phyloP scores from a whole-genome alignment of 2,888 invertebrate genomes.

The Iphiclides podalirius region DNA sequence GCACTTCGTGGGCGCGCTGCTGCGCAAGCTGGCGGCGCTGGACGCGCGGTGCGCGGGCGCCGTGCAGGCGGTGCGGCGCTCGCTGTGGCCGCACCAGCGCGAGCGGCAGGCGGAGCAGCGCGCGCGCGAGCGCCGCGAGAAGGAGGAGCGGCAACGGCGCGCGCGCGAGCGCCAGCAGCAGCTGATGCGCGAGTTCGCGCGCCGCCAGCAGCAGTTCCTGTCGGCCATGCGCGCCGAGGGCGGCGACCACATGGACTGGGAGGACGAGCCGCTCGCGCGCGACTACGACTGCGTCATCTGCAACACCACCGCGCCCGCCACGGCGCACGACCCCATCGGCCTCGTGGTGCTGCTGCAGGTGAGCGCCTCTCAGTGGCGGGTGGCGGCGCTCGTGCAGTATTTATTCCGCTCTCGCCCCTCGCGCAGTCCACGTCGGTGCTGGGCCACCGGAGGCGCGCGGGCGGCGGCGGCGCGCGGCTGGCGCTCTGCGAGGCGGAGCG shows the following conservation, averaged over 20 bases:
- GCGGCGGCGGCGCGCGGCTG: constrained; percentile 60
- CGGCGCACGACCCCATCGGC: constrained; percentile 87
- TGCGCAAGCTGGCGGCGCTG: constrained; percentile 86
- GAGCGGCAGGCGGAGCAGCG: constrained; percentile 88
- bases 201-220: constrained; percentile 88
- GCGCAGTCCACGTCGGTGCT: constrained; percentile 89
- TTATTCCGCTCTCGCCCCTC: no score
- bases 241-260: constrained; percentile 82
- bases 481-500: constrained; percentile 76
- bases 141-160: constrained; percentile 89
- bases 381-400: no score
- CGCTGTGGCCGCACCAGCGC: constrained; percentile 90
- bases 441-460: constrained; percentile 82
- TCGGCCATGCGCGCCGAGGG: constrained; percentile 73
- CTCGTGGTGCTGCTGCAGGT: constrained; percentile 92
- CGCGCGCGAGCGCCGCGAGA: constrained; percentile 84
- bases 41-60: constrained; percentile 85
- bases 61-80: constrained; percentile 85
- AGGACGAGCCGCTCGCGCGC: constrained; percentile 79
- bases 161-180: constrained; percentile 95
- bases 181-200: constrained; percentile 95
- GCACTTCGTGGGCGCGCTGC: constrained; percentile 89
- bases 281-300: constrained; percentile 98
- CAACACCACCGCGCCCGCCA: constrained; percentile 92
- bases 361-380: no score